Evolutionary conservation across 2,797 vertebrate species (phyloP).

Genomic region (Balearica regulorum): DNA sequence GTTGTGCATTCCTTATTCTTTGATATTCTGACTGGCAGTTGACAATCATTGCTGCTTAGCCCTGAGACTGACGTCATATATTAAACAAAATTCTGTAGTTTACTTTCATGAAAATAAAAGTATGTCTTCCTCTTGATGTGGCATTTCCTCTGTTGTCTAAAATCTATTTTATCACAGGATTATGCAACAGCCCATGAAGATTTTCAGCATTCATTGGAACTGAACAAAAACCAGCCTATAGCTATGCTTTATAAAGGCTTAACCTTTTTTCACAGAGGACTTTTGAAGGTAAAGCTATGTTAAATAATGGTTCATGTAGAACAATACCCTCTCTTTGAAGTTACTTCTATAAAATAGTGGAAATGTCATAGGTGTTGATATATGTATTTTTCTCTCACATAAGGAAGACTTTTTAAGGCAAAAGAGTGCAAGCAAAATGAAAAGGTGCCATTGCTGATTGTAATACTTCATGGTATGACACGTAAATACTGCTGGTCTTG

Average conservation of each 20-base stretch:
- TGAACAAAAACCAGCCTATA: constrained; percentile 95
- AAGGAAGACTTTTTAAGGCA: background rate
- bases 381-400: background rate
- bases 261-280: constrained; percentile 97
- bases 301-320: background rate
- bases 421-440: background rate
- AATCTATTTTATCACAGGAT: constrained; percentile 78
- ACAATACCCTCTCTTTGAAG: background rate
- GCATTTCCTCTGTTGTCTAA: background rate
- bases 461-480: background rate
- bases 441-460: background rate
- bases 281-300: constrained; percentile 85
- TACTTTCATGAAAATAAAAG: background rate
- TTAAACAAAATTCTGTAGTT: background rate
- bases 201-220: constrained; percentile 91
- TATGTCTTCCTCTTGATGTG: background rate
- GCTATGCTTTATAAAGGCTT: constrained; percentile 98
- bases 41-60: background rate
- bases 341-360: background rate
- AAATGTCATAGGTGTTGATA: background rate
- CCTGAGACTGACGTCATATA: background rate
- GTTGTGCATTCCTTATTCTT: background rate
- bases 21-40: background rate
- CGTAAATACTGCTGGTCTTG: background rate
- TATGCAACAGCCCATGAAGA: constrained; percentile 94